Evolutionary conservation across 2,888 invertebrate species (phyloP).

Genomic region (Anarsia innoxiella): DNA sequence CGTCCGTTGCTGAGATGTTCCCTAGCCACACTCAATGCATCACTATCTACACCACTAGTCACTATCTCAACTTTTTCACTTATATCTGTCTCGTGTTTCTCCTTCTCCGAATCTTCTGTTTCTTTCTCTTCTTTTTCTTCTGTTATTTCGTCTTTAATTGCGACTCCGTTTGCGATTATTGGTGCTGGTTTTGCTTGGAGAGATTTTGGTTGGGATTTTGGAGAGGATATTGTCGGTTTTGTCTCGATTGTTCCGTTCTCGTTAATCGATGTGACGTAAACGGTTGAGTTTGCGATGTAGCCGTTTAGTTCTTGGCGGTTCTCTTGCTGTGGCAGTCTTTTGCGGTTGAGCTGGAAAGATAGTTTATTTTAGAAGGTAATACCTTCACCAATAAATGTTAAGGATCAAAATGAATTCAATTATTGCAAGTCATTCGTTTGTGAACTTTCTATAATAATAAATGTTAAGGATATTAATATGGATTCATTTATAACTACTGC

Average conservation of each 20-base stretch:
- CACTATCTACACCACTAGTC: constrained; percentile 64
- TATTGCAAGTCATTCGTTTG: too few relatives aligned
- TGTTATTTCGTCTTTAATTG: constrained; percentile 42
- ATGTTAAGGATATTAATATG: too few relatives aligned
- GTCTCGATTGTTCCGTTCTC: constrained; percentile 68
- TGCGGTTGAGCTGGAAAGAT: constrained; percentile 74
- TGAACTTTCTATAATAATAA: too few relatives aligned
- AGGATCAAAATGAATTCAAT: too few relatives aligned
- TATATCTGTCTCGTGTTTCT: constrained; percentile 59
- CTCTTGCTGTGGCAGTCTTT: constrained; percentile 58
- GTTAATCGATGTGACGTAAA: constrained; percentile 86
- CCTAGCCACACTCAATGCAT: constrained; percentile 57
- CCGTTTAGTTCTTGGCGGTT: constrained; percentile 82
- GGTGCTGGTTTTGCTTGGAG: constrained; percentile 65
- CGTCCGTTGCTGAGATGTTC: constrained; percentile 78
- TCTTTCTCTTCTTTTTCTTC: too few relatives aligned
- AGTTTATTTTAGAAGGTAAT: too few relatives aligned
- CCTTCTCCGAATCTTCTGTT: too few relatives aligned
- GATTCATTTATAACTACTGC: too few relatives aligned
- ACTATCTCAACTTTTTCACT: constrained; percentile 59
- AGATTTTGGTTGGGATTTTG: constrained; percentile 61
- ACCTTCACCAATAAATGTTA: too few relatives aligned
- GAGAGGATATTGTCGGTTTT: constrained; percentile 64
- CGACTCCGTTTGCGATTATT: constrained; percentile 60
- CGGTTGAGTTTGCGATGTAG: constrained; percentile 86